Evolutionary conservation across 1,140 invertebrate species (phyloP).

Genomic region (Hylaeus volcanicus): DNA sequence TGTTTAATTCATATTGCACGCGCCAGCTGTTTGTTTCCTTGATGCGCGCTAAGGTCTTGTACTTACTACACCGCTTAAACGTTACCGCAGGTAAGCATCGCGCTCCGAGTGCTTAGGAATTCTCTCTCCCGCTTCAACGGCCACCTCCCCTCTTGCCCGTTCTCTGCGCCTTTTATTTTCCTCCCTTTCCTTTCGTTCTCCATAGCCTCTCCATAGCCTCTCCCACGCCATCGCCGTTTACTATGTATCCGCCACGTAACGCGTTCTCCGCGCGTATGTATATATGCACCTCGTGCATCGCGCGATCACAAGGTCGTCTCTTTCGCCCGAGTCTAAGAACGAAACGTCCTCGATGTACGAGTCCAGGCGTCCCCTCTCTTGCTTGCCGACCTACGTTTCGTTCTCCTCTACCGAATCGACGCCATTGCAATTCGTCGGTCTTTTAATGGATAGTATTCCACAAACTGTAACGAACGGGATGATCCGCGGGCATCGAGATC

Average conservation of each 20-base stretch:
- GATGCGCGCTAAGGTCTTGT: constrained; percentile 74
- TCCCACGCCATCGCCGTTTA: constrained; percentile 41
- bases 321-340: constrained; percentile 38
- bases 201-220: constrained; percentile 7
- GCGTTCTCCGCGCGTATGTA: constrained; percentile 30
- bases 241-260: constrained; percentile 48
- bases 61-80: constrained; percentile 70
- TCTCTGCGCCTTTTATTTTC: constrained; percentile 21
- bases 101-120: constrained; percentile 63
- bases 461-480: constrained; percentile 3
- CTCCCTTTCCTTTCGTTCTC: constrained; percentile 31
- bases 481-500: constrained; percentile 58
- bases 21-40: constrained; percentile 78
- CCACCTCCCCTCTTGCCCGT: neutral
- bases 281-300: constrained; percentile 64
- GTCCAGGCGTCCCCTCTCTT: neutral
- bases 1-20: constrained; percentile 79
- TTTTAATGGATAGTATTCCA: too few species aligned
- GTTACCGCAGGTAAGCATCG: constrained; percentile 63
- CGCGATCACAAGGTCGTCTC: constrained; percentile 66
- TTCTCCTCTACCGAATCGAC: too few species aligned
- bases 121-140: constrained; percentile 20
- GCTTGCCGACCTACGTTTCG: too few species aligned
- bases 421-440: too few species aligned
- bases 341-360: neutral